These are phyloP conservation scores for Tetragnatha versicolor DNA, from an alignment of 1,140 invertebrate genomes.

Conservation along the genomic window DNA sequence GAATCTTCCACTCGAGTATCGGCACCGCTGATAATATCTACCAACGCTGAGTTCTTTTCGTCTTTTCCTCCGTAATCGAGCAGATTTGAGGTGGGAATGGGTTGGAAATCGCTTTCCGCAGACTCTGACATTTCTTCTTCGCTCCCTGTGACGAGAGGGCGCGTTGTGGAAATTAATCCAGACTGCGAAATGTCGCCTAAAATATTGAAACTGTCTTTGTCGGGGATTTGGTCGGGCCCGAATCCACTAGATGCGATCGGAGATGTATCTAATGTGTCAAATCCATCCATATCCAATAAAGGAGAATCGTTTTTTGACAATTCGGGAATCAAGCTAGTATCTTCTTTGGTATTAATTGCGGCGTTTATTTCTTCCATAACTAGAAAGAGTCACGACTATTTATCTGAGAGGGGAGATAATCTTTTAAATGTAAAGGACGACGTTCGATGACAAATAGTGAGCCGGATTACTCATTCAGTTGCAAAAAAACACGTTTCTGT, in stretches of 20 bases:
- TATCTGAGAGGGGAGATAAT: background rate
- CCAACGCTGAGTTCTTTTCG: constrained; percentile 27
- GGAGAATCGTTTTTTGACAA: constrained; percentile 31
- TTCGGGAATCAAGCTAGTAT: background rate
- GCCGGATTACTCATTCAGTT: constrained; percentile 51
- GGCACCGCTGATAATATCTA: constrained; percentile 38
- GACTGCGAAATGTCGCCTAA: constrained; percentile 8
- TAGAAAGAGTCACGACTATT: background rate
- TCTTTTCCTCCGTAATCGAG: constrained; percentile 33
- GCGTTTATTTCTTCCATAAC: constrained; percentile 45
- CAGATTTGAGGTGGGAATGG: constrained; percentile 30
- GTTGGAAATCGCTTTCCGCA: constrained; percentile 6
- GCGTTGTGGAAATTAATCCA: constrained; percentile 44
- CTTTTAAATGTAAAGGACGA: background rate
- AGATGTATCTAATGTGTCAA: constrained; percentile 34
- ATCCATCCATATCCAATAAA: constrained; percentile 39
- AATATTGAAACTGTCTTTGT: constrained; percentile 2
- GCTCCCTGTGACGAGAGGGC: constrained; percentile 40
- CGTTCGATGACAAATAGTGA: background rate
- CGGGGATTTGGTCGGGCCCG: background rate
- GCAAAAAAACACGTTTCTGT: constrained; percentile 52
- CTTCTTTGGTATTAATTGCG: constrained; percentile 33
- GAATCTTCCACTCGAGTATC: constrained; percentile 54
- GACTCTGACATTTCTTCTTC: constrained; percentile 19
- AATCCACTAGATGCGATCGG: constrained; percentile 10